Evolutionary conservation across 2,113 vertebrate species (phyloP), one percentile per base, ranked within the genome.

Genomic region (Hypocryptadius cinnamomeus): DNA sequence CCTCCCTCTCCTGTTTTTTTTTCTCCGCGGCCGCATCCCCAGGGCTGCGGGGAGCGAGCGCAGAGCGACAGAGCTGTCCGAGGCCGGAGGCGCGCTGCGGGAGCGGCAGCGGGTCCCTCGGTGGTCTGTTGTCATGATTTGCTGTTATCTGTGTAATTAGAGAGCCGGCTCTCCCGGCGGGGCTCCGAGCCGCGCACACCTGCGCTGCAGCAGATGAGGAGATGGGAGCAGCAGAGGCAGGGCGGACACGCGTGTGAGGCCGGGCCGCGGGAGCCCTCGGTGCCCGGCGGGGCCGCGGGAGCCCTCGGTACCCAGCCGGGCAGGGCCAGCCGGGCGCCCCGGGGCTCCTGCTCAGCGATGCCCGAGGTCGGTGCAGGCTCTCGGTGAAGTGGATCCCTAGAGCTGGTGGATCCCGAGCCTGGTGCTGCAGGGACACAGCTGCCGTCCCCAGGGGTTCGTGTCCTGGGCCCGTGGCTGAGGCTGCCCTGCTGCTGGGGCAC

Each of bases 41-140:
- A 0, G 0, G 18, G 54, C 59, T 30, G 64, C 3, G 2, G 77
- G 79, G 50, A 85, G 53, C 0, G 10, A 39, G 54, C 2, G 2
- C 1, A 4, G 77, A 35, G 56, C 20, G 1, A 4, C 4, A 3
- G 70, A n/a, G 68, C 61, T 39, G 88, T 54, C 6, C 2, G 3
- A 3, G 64, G 73, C 74, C 12, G 6, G 69, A 64, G 64, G 65
- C 53, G 87, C 0, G 56, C 85, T 61, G 90, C 0, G 60, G 8
- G 0, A 1, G 4, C 44, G 54, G 86, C 91, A 39, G 83, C 37
- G 7, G 79, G 35, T 69, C 72, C 74, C 81, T 3, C 8, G n/a
- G 66, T 37, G 85, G 48, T 35, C 90, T 85, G 85, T 35, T 91
- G 90, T 76, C 78, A 20, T 37, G 70, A 71, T 85, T 61, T 57